Percentiles rank a stretch among this genome's conserved stretches.
Conservation (phyloP, 2,113 vertebrate species). For the Oncorhynchus masou region DNA sequence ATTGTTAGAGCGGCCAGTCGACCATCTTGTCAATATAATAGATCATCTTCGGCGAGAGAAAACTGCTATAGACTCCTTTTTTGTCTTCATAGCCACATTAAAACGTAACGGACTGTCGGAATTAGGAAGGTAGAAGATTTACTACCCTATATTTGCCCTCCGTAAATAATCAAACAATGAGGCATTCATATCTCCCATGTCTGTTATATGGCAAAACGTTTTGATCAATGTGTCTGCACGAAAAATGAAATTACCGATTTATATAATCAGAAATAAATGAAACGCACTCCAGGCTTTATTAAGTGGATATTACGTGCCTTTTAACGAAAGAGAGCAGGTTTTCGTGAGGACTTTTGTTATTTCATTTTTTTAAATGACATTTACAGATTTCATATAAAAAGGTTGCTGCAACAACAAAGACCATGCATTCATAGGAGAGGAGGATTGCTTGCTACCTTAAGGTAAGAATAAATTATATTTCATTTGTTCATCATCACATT, state of each 20-base stretch:
- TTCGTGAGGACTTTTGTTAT: neutral
- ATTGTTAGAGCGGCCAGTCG: too few relatives aligned
- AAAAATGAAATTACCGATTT: conserved; percentile 34
- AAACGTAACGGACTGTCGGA: conserved; percentile 13
- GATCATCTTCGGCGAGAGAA: too few relatives aligned
- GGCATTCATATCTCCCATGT: conserved; percentile 15
- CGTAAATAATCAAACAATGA: conserved; percentile 25
- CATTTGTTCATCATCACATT: conserved; percentile 20
- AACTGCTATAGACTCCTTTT: conserved; percentile 23
- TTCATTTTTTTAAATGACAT: conserved; percentile 13
- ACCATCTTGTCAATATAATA: too few relatives aligned
- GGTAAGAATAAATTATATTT: conserved; percentile 52
- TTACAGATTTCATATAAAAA: conserved; percentile 18
- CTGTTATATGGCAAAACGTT: conserved; percentile 15
- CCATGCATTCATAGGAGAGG: conserved; percentile 56
- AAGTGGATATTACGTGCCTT: conserved; percentile 30
- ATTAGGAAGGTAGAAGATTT: conserved; percentile 9
- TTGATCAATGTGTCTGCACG: conserved; percentile 17
- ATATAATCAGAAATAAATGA: conserved; percentile 23
- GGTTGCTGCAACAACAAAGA: conserved; percentile 51
- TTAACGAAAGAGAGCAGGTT: conserved; percentile 10
- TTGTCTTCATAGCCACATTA: conserved; percentile 28
- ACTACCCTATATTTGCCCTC: neutral
- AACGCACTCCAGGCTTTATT: neutral
- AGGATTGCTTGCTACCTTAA: conserved; percentile 45